phyloP scores from a whole-genome alignment of 2,888 invertebrate species.

The Callyntrura guangdongensis region DNA sequence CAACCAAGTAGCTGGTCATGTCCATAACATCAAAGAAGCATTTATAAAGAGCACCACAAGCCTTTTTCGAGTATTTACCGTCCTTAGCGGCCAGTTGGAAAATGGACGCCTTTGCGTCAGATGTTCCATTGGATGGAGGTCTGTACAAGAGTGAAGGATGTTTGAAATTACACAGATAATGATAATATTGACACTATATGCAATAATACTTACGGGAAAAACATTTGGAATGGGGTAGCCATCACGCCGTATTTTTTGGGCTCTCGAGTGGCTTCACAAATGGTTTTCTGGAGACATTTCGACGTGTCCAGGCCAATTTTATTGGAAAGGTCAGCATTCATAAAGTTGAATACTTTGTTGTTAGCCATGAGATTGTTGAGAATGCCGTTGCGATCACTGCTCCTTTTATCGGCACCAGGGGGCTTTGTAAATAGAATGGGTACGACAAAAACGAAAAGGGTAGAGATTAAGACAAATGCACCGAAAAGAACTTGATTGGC shows the following conservation, averaged over 20 bases:
- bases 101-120: conserved; percentile 77
- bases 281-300: conserved; percentile 84
- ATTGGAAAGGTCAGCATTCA: conserved; percentile 84
- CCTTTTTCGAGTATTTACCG: conserved; percentile 82
- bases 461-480: conserved; percentile 78
- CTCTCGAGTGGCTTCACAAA: conserved; percentile 83
- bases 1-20: conserved; percentile 80
- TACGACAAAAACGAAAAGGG: conserved; percentile 80
- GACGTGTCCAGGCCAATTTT: conserved; percentile 83
- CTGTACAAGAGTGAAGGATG: conserved; percentile 55
- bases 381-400: conserved; percentile 81
- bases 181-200: conserved; percentile 17
- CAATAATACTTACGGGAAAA: conserved; percentile 84
- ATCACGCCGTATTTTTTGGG: conserved; percentile 84
- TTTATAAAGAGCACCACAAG: conserved; percentile 80
- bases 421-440: conserved; percentile 80
- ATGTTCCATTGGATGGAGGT: conserved; percentile 82
- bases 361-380: conserved; percentile 82
- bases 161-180: not conserved
- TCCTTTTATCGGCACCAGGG: conserved; percentile 61
- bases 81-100: conserved; percentile 84
- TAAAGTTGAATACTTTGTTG: conserved; percentile 84
- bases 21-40: conserved; percentile 84
- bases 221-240: conserved; percentile 84
- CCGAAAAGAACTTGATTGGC: conserved; percentile 83